Base-by-base conservation (phyloP, 2,113 vertebrate species). In the Limnothrissa miodon region DNA sequence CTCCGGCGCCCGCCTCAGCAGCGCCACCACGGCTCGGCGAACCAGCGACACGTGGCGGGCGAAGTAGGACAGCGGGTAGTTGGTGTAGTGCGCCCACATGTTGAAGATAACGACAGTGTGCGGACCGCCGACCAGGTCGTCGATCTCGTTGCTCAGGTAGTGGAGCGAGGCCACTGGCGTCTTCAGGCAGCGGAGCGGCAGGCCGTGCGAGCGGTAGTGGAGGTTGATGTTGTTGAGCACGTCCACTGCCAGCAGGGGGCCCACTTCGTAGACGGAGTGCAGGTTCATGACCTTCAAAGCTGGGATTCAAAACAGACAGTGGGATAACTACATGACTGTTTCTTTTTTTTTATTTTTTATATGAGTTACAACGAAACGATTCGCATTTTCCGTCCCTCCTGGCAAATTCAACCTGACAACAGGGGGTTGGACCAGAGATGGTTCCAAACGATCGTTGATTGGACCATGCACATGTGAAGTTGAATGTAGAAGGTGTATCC, bases 31-130 rank as follows among this genome's bases (percentile, higher is more conserved):
- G 1, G 81, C 62, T 5, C 78, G 44, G n/a, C 81, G 81, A 11
- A 82, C 48, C 48, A 23, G 45, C 6, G n/a, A 45, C 66, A 82
- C 80, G 42, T 87, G 83, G 10, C 56, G 46, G 5, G 86, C 39
- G 23, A 84, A 89, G 33, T 42, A 23, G 0, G 23, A 21, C 4
- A 88, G 25, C n/a, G 90, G 88, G 82, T 83, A 83, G 5, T 83
- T 83, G 81, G 87, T 85, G 83, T 88, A 88, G 39, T 90, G 90
- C 1, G 88, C 90, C 87, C 87, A 87, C 4, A 86, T 45, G 5
- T 66, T 87, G 45, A 89, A 45, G 11, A 87, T 80, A 3, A 91
- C 74, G 2, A 91, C 85, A 7, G 80, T 83, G 78, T 90, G 44
- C 29, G 81, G n/a, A 4, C 86, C 89, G 15, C 90, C 89, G 5